Base-by-base conservation (phyloP, 2,888 invertebrate species). In the Linnaemya tessellans region DNA sequence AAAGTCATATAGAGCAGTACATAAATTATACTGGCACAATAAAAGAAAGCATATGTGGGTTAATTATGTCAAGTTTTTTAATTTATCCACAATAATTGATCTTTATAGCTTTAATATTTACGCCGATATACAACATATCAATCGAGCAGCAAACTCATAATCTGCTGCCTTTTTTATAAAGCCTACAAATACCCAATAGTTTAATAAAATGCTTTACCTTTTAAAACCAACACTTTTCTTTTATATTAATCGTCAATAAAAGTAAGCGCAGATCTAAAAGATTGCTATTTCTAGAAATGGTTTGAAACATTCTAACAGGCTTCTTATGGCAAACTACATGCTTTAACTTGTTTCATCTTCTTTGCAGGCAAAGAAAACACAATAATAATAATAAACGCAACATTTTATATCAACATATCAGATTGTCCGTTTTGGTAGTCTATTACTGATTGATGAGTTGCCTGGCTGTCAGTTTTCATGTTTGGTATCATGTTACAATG, bases 381-480 rank as follows among this genome's bases (percentile, higher is more conserved):
- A 38, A 20, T 35, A 20, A 38, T 15, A 10, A 11, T 7, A 38
- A 56, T 0, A 38, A 54, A 54, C 22, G 8, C 9, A 62, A 51
- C 38, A 60, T 70, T 35, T 13, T 9, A 43, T 62, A 56, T 64
- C 49, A 68, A 51, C 46, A 68, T 68, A 35, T 60, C 49, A 54
- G 51, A 79, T 54, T 79, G 30, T 54, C 62, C 51, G 60, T 51
- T 70, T 25, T 79, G 51, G 41, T 38, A 78, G 60, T 62, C 56
- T 71, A 70, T 77, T 70, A 65, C 71, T 82, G 82, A 82, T 82
- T 82, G 82, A 82, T 77, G 70, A 82, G 64, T 75, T 68, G 64
- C 46, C 46, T 74, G 35, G 54, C 43, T 64, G 51, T 22, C 62
- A 49, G 49, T 73, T 62, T 62, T 35, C 49, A 49, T 56, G 46